Evolutionary conservation across 1,140 invertebrate species (phyloP).

Genomic region (Campodea augens): DNA sequence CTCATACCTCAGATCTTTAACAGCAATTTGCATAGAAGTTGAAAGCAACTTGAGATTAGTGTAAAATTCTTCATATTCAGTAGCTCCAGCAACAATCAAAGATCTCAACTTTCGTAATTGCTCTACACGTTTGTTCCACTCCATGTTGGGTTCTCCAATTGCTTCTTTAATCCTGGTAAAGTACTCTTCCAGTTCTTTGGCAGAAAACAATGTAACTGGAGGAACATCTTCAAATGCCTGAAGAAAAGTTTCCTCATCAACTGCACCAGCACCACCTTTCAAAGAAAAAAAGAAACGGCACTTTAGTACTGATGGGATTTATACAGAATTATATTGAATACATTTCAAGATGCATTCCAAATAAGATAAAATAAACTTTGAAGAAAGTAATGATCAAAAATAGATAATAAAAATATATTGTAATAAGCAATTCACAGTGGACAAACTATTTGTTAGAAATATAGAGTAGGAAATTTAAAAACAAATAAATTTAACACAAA

Average conservation of each 20-base stretch:
- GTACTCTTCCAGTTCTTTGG: conserved; percentile 63
- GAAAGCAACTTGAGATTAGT: conserved; percentile 59
- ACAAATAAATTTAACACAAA: no score
- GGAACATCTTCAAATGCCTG: conserved; percentile 68
- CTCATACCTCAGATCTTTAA: conserved; percentile 69
- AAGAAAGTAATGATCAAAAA: no score
- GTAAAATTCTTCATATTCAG: conserved; percentile 63
- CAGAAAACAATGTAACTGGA: conserved; percentile 58
- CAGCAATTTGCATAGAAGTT: conserved; percentile 54
- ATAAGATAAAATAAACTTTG: no score
- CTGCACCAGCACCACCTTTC: conserved; percentile 56
- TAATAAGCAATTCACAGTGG: no score
- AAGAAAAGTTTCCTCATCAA: conserved; percentile 74
- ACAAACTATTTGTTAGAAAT: no score
- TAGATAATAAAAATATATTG: no score
- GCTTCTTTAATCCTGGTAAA: conserved; percentile 52
- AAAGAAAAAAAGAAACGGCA: no score
- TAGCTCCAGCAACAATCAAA: conserved; percentile 54
- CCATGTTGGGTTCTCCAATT: conserved; percentile 58
- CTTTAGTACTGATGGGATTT: no score
- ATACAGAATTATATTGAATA: no score
- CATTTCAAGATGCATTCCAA: no score
- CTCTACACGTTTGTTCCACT: conserved; percentile 85
- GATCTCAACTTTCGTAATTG: conserved; percentile 71
- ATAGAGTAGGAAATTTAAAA: no score